Base-by-base conservation (phyloP, 2,888 invertebrate genomes). In the Zele albiditarsus region DNA sequence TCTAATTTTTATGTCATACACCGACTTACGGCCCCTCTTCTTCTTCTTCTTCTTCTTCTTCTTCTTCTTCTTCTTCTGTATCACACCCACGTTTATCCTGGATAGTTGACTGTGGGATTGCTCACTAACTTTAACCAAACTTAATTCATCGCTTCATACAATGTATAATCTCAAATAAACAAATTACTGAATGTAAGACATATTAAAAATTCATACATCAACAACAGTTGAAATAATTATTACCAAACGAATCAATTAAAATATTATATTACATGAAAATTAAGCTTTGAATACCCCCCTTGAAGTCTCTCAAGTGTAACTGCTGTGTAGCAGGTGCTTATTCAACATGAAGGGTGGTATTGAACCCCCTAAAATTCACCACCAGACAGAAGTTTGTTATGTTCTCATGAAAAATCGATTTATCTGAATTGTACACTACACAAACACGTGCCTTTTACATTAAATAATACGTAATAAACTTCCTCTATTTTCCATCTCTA, bases 61-160 rank as follows among this genome's bases (percentile, higher is more conserved):
- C n/a, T n/a, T 28, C 27, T 16, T 42, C 62, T 28, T 49, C 63
- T 33, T 25, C 46, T 20, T 31, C 57, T 23, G 25, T 27, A 42
- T 58, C 53, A 70, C 53, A 53, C 53, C 53, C 53, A 53, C 53
- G 53, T 20, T 20, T 20, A 53, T 42, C 28, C 38, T 63, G 28
- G 65, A 33, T 74, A 42, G 49, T 63, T 63, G 27, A 58, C 74
- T 57, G 58, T 31, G 33, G 28, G 58, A 69, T 58, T 69, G 74
- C 60, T 66, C 71, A 75, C 65, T n/a, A 67, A 58, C 66, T 71
- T 66, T 14, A 63, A 63, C n/a, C 69, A 68, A 31, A 38, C 63
- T 71, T 42, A 75, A 75, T 75, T 73, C 31, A 53, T 58, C 16
- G 31, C 20, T 46, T 16, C 6, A 46, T 46, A 6, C 46, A 46